Percentiles rank a stretch among this genome's conserved stretches.
phyloP scores from a whole-genome alignment of 2,888 invertebrate species.

The Lingula anatina region DNA sequence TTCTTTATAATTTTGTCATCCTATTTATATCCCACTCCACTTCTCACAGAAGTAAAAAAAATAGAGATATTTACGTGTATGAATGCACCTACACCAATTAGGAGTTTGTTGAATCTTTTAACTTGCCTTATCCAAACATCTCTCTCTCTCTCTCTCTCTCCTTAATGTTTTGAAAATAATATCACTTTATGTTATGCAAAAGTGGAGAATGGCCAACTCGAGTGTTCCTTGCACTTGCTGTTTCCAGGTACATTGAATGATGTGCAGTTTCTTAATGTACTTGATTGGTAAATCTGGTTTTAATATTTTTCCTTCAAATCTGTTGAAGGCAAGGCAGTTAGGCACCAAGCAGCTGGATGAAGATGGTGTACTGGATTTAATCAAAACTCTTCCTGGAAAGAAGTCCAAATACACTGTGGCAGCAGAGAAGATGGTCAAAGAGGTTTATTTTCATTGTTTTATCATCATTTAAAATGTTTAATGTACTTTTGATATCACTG shows the following conservation, averaged over 20 bases:
- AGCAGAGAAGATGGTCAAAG: conserved; percentile 29
- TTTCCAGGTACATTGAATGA: too few relatives aligned
- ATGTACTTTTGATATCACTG: background rate
- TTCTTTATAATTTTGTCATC: background rate
- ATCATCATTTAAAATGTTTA: too few relatives aligned
- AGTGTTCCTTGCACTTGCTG: too few relatives aligned
- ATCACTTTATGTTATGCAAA: background rate
- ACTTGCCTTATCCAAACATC: too few relatives aligned
- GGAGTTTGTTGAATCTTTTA: too few relatives aligned
- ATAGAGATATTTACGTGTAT: too few relatives aligned
- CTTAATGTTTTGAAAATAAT: background rate
- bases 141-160: too few relatives aligned
- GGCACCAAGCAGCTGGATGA: conserved; percentile 72
- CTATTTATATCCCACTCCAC: background rate
- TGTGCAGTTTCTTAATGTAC: too few relatives aligned
- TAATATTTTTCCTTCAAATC: background rate
- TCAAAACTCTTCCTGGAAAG: conserved; percentile 56
- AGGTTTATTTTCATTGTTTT: too few relatives aligned
- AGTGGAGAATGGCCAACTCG: background rate
- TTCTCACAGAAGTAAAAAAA: too few relatives aligned
- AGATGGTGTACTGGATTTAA: conserved; percentile 76
- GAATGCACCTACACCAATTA: too few relatives aligned
- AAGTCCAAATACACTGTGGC: conserved; percentile 43
- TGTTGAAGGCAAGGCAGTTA: conserved; percentile 50
- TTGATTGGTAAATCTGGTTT: background rate